Conservation (phyloP, 2,797 vertebrate species). For the Betta splendens region DNA sequence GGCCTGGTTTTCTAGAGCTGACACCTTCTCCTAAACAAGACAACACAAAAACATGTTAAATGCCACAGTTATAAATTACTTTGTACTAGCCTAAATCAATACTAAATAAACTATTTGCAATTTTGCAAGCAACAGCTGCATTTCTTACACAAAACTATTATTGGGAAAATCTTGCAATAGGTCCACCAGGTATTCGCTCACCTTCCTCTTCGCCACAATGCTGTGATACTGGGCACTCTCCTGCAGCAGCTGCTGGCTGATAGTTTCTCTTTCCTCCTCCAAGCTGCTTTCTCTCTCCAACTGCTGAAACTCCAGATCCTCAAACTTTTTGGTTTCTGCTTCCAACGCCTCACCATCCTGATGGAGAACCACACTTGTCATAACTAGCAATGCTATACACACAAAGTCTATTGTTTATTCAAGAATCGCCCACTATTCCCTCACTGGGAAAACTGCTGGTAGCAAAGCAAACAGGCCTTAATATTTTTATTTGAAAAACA, state of each 20-base stretch:
- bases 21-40: conserved; percentile 87
- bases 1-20: conserved; percentile 89
- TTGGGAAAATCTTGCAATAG: too few species aligned
- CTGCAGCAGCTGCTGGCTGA: conserved; percentile 89
- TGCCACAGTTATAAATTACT: too few species aligned
- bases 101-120: too few species aligned
- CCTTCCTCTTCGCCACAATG: conserved; percentile 88
- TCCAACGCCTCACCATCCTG: conserved; percentile 93
- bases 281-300: conserved; percentile 93
- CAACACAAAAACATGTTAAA: neutral
- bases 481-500: neutral
- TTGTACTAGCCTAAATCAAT: too few species aligned
- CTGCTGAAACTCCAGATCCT: conserved; percentile 98
- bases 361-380: conserved; percentile 20
- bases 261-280: conserved; percentile 92
- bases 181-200: conserved; percentile 55
- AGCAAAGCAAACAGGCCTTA: conserved; percentile 4
- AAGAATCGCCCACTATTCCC: conserved; percentile 15
- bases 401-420: neutral
- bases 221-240: conserved; percentile 85
- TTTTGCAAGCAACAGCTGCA: neutral
- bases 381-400: conserved; percentile 5
- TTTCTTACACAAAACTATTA: conserved; percentile 1
- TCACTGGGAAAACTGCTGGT: neutral
- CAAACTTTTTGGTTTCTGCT: conserved; percentile 90